Conservation (phyloP, 2,113 vertebrate genomes). For the Bufo bufo region DNA sequence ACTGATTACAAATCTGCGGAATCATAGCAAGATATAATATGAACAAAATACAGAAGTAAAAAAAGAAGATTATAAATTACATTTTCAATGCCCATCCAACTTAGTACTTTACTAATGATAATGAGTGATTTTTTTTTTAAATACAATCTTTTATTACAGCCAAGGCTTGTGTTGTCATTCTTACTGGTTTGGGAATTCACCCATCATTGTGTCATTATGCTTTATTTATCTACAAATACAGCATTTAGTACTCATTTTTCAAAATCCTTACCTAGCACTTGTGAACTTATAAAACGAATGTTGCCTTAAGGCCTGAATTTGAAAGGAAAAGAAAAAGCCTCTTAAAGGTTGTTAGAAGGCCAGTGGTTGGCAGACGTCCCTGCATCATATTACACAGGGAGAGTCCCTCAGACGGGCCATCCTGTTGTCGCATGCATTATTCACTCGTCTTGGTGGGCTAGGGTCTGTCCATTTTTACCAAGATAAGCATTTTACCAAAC, state of each 20-base stretch:
- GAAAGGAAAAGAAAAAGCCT: constrained; percentile 43
- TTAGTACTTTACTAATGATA: background rate
- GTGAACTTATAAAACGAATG: constrained; percentile 39
- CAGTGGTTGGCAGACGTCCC: constrained; percentile 22
- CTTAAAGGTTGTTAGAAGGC: constrained; percentile 35
- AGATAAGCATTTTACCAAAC: constrained; percentile 10
- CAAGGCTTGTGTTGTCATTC: background rate
- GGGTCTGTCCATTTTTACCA: background rate
- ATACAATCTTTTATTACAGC: background rate
- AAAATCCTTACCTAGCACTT: constrained; percentile 21
- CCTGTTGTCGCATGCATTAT: constrained; percentile 26
- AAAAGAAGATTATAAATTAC: background rate
- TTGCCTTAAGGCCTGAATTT: constrained; percentile 35
- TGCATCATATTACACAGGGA: constrained; percentile 46
- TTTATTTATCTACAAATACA: constrained; percentile 25
- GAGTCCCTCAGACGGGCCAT: constrained; percentile 32
- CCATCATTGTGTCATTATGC: background rate
- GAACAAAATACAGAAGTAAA: too few relatives aligned
- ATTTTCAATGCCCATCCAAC: background rate
- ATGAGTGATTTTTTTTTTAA: background rate
- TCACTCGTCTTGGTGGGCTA: constrained; percentile 20
- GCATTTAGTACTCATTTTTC: constrained; percentile 35
- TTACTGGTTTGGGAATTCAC: background rate
- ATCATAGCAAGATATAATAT: too few relatives aligned
- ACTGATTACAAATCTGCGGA: background rate